These are phyloP conservation scores for Heliconius charithonia DNA, from an alignment of 2,888 invertebrate genomes.

Conservation along the genomic window DNA sequence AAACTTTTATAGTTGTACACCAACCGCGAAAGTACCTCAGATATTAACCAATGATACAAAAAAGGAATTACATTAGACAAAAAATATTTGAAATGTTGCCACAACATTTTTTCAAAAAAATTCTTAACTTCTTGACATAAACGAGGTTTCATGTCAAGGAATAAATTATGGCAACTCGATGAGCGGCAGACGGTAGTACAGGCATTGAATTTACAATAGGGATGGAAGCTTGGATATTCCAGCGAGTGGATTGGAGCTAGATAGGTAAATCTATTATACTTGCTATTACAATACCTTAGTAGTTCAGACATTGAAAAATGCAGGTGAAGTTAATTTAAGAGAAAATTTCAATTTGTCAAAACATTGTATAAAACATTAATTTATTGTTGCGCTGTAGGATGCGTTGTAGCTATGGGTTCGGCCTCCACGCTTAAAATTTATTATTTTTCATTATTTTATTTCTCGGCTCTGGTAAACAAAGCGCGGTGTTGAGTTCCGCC, in stretches of 20 bases:
- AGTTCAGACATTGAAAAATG: conserved; percentile 11
- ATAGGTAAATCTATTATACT: conserved; percentile 13
- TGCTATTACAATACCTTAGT: neutral
- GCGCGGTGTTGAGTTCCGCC: neutral
- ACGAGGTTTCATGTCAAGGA: conserved; percentile 30
- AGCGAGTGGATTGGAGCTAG: conserved; percentile 26
- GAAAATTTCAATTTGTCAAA: neutral
- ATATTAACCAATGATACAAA: neutral
- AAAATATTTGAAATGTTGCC: neutral
- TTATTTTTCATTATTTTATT: neutral
- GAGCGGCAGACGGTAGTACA: conserved; percentile 29
- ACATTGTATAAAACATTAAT: neutral
- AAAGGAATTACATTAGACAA: neutral
- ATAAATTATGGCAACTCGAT: conserved; percentile 38
- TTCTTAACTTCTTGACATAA: conserved; percentile 8
- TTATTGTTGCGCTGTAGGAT: neutral
- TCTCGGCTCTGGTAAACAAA: neutral
- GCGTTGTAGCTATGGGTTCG: no score
- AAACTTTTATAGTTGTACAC: no score
- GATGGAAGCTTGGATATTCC: conserved; percentile 29
- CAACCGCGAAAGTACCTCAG: neutral
- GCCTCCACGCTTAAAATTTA: no score
- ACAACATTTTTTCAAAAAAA: neutral
- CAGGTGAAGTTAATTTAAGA: neutral
- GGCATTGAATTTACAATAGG: conserved; percentile 37